phyloP scores from a whole-genome alignment of 30 jellyfish, hydroid and myxozoan species.

The Rhopilema esculentum region DNA sequence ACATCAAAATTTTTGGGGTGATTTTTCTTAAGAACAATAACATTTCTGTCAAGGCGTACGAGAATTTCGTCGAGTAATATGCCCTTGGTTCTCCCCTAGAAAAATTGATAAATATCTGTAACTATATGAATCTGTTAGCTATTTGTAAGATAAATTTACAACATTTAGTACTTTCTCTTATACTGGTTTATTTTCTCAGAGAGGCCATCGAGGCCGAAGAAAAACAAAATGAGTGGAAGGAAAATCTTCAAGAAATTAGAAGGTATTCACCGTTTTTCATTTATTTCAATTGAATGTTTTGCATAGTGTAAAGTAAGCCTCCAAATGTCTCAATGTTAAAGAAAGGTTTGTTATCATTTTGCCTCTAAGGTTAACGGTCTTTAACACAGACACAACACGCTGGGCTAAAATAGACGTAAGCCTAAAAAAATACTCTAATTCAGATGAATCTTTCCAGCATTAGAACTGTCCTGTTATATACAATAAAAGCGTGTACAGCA shows the following conservation, averaged over 20 bases:
- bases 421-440: too few species aligned
- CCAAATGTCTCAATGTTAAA: background rate
- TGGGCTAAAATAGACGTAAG: too few species aligned
- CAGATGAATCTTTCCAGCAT: too few species aligned
- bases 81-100: too few species aligned
- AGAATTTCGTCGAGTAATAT: too few species aligned
- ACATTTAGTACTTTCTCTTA: background rate
- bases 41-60: too few species aligned
- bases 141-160: too few species aligned
- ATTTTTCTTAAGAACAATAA: too few species aligned
- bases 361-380: too few species aligned
- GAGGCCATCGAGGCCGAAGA: constrained; percentile 61
- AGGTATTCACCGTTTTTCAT: background rate
- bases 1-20: too few species aligned
- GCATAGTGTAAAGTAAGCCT: background rate
- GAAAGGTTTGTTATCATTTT: background rate
- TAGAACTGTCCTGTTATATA: background rate
- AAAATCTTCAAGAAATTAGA: constrained; percentile 34
- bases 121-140: background rate
- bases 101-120: too few species aligned
- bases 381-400: too few species aligned
- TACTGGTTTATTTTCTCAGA: background rate
- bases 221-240: constrained; percentile 62
- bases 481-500: background rate
- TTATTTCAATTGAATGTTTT: background rate